Base-by-base conservation (phyloP, 2,888 invertebrate species). In the Eucera pruinosa region DNA sequence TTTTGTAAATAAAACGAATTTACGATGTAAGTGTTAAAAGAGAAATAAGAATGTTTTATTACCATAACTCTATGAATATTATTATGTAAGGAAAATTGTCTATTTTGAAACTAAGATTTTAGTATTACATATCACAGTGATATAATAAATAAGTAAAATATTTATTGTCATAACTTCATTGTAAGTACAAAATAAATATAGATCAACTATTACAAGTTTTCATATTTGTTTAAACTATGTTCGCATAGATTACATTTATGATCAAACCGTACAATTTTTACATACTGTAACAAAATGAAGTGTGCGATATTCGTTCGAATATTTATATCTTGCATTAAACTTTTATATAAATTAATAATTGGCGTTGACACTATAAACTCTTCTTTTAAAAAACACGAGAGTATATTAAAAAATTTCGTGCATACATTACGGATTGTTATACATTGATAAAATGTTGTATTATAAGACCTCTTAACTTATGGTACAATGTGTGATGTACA, bases 121-220 rank as follows among this genome's bases (percentile, higher is more conserved):
- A 81, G 60, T n/a, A 25, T 78, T 64, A 71, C 61, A 69, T 57
- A 71, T 81, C 68, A 68, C 60, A 36, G 41, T 69, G 54, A 67
- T 79, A 48, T 84, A 79, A 81, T 76, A 81, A 86, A 83, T 86
- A 84, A 73, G 66, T 84, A 77, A 80, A 80, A 80, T 70, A 83
- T 83, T 86, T 86, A 81, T 80, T 85, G 74, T 85, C 71, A 78
- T 74, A 75, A 82, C 68, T 70, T 84, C 73, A 80, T 83, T 85
- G 70, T 77, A 86, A 87, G 85, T 90, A 89, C 85, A 90, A 90
- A 90, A 89, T 86, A 89, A 90, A 87, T 85, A 88, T 84, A 84
- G 80, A 84, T 85, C 79, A 62, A 80, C 81, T 84, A 75, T 74
- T 75, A 72, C 39, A 84, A 71, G 80, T 61, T 82, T 82, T 64